Evolutionary conservation across 2,113 vertebrate species (phyloP).

Genomic region (Chloroceryle aenea): DNA sequence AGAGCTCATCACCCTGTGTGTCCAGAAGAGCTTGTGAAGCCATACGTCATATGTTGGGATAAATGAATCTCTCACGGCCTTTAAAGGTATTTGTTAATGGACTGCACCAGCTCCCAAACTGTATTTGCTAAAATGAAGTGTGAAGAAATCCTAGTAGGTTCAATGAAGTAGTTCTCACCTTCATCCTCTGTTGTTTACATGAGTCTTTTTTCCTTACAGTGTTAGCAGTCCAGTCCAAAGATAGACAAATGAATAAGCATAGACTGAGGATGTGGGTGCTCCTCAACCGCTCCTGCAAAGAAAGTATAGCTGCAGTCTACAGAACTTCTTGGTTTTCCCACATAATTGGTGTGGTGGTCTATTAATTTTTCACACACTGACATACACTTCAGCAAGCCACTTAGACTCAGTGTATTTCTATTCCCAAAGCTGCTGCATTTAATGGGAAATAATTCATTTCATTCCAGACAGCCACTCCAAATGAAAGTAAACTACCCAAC

Average conservation of each 20-base stretch:
- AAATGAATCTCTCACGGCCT: background rate
- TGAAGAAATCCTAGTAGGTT: background rate
- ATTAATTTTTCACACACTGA: background rate
- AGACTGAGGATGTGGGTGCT: background rate
- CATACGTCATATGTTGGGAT: background rate
- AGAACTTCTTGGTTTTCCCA: background rate
- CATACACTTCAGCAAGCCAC: background rate
- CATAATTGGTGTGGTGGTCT: background rate
- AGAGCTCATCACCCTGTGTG: background rate
- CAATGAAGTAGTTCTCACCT: background rate
- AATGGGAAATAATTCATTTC: slow-evolving; percentile 57
- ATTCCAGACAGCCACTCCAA: background rate
- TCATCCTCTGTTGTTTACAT: background rate
- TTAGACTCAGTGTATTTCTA: background rate
- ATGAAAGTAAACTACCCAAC: background rate
- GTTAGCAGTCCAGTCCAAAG: background rate
- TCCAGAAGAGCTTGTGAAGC: background rate
- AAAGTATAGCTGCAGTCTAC: background rate
- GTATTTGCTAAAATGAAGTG: background rate
- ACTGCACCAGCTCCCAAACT: background rate
- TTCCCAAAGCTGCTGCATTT: background rate
- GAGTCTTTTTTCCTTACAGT: background rate
- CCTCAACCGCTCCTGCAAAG: background rate
- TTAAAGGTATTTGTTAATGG: background rate
- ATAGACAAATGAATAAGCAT: background rate